A percentile compares a stretch with the other conserved stretches of the same genome.
Evolutionary conservation across 2,113 vertebrate species (phyloP).

Genomic region (Oryzias woworae): DNA sequence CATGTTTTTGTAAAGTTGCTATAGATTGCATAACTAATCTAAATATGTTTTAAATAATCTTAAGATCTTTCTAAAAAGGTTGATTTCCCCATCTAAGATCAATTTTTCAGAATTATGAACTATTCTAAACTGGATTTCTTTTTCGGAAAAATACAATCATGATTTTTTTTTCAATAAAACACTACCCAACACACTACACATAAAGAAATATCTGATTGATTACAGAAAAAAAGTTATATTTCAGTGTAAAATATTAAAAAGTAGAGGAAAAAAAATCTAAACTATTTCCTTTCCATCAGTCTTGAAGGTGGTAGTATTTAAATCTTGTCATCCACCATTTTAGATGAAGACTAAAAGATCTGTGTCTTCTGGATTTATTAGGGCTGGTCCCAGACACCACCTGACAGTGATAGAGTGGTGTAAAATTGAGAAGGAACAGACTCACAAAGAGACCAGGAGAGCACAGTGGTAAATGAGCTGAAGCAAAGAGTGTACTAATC

Average conservation of each 20-base stretch:
- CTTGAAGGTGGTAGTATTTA: conserved; percentile 40
- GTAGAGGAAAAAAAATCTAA: not conserved
- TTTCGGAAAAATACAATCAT: not conserved
- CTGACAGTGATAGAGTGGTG: conserved; percentile 48
- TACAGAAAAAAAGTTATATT: too few relatives aligned
- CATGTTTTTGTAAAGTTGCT: too few relatives aligned
- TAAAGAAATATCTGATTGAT: too few relatives aligned
- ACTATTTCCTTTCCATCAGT: conserved; percentile 23
- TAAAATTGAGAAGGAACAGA: conserved; percentile 20
- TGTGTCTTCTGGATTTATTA: conserved; percentile 53
- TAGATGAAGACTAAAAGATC: conserved; percentile 48
- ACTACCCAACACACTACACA: too few relatives aligned
- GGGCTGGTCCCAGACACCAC: conserved; percentile 35
- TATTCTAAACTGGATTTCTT: too few relatives aligned
- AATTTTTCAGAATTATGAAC: too few relatives aligned
- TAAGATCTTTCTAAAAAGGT: not conserved
- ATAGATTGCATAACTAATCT: too few relatives aligned
- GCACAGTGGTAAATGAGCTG: conserved; percentile 55
- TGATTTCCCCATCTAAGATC: not conserved
- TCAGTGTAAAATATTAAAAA: not conserved
- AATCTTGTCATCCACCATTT: conserved; percentile 46
- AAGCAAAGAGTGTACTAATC: conserved; percentile 61
- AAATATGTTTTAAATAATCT: not conserved
- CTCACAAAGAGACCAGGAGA: conserved; percentile 22
- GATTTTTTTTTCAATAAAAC: not conserved